phyloP scores from a whole-genome alignment of 2,113 vertebrate genomes.

The Egretta garzetta region DNA sequence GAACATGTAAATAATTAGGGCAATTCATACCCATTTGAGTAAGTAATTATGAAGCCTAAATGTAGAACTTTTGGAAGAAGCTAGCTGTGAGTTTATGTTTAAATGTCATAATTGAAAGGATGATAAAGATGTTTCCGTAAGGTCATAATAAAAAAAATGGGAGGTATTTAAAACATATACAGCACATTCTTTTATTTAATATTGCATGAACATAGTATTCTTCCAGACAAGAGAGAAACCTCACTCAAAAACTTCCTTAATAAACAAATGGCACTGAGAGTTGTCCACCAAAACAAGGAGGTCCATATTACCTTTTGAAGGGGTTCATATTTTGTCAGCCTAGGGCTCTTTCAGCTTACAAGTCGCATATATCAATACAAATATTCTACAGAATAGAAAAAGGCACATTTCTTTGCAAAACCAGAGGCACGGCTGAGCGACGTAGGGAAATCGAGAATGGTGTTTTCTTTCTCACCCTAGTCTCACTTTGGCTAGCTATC shows the following conservation, averaged over 20 bases:
- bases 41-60: neutral
- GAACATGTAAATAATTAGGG: neutral
- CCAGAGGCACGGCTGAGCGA: rapidly evolving
- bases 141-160: neutral
- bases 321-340: neutral
- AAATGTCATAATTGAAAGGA: neutral
- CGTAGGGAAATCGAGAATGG: neutral
- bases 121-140: neutral
- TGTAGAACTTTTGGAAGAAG: neutral
- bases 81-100: neutral
- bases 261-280: neutral
- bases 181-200: neutral
- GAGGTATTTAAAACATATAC: neutral
- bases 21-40: neutral
- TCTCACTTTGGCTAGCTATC: neutral
- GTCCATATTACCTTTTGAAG: neutral
- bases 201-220: neutral
- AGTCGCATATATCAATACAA: neutral
- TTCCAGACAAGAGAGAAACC: neutral
- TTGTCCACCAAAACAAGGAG: neutral
- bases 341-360: neutral
- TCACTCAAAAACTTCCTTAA: neutral
- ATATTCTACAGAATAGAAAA: neutral
- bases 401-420: neutral
- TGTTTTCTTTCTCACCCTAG: neutral